Base-by-base conservation (phyloP, 2,797 vertebrate genomes). In the Telmatherina bonti region DNA sequence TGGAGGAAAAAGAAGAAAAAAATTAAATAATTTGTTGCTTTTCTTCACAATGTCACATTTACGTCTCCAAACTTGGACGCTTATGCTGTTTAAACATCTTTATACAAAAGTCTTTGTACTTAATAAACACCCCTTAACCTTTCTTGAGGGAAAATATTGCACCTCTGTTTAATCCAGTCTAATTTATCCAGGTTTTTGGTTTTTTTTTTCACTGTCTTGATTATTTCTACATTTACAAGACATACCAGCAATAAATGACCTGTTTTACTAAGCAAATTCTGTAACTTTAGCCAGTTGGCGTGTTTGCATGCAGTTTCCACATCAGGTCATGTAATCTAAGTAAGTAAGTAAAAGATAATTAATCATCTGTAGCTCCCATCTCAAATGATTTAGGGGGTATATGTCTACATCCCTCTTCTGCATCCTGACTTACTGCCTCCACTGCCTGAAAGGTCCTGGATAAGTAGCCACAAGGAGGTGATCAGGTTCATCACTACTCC, bases 401-500 rank as follows among this genome's bases (percentile, higher is more conserved):
- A 12, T n/a, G n/a, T n/a, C n/a, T n/a, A n/a, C n/a, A n/a, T n/a
- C 24, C 45, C n/a, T 1, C n/a, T 22, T 49, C 2, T 49, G 45
- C 24, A n/a, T n/a, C n/a, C 45, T 22, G 45, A 47, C 45, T 47
- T 47, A n/a, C 20, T n/a, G n/a, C n/a, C n/a, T n/a, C n/a, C n/a
- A n/a, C n/a, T n/a, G n/a, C n/a, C n/a, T n/a, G n/a, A n/a, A 12
- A 12, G 11, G 11, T 9, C 29, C 72, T 2, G 76, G 31, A 52
- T n/a, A 4, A 26, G 47, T 52, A 35, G 72, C 30, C n/a, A 20
- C 4, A 5, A 85, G 36, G 35, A 76, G 58, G 0, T 53, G 65
- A 54, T n/a, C n/a, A n/a, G n/a, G n/a, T 61, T 79, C 67, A 10
- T 78, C 67, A 0, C 57, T 29, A 26, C 57, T 85, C 54, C 64